Evolutionary conservation across 2,797 vertebrate genomes (phyloP).

Genomic region (Paguma larvata): DNA sequence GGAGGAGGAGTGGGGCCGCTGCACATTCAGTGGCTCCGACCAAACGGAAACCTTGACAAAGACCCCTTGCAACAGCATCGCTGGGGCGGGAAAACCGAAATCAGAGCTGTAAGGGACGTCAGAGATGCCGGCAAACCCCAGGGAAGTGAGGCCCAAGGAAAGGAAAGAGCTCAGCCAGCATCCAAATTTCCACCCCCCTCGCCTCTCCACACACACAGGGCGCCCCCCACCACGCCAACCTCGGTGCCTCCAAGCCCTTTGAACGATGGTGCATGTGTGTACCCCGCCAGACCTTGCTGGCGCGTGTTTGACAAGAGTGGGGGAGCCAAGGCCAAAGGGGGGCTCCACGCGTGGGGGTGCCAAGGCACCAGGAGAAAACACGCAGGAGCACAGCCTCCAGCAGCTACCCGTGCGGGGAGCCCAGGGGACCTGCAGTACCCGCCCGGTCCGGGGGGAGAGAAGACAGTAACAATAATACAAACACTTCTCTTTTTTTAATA

Average conservation of each 20-base stretch:
- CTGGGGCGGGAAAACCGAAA: neutral
- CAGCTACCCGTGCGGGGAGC: rapidly evolving
- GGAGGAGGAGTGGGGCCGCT: neutral
- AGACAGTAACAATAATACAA: neutral
- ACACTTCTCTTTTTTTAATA: neutral
- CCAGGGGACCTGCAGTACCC: neutral
- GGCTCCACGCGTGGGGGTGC: rapidly evolving
- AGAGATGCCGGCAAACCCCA: neutral
- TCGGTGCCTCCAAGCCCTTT: neutral
- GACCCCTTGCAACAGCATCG: neutral
- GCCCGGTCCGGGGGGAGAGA: neutral
- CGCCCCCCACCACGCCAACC: neutral
- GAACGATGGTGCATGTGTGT: neutral
- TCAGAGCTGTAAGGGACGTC: neutral
- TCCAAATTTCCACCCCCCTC: neutral
- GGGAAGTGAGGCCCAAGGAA: neutral
- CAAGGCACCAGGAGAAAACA: neutral
- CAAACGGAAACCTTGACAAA: neutral
- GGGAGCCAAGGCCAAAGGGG: neutral
- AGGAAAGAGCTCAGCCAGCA: neutral
- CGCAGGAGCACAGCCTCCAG: rapidly evolving
- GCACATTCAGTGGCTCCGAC: neutral
- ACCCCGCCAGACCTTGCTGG: neutral
- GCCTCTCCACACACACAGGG: rapidly evolving
- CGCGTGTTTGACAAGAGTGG: neutral